Percentiles rank a stretch among this genome's conserved stretches.
Conservation (phyloP, 2,888 invertebrate species). For the Agrenia bidenticulata region DNA sequence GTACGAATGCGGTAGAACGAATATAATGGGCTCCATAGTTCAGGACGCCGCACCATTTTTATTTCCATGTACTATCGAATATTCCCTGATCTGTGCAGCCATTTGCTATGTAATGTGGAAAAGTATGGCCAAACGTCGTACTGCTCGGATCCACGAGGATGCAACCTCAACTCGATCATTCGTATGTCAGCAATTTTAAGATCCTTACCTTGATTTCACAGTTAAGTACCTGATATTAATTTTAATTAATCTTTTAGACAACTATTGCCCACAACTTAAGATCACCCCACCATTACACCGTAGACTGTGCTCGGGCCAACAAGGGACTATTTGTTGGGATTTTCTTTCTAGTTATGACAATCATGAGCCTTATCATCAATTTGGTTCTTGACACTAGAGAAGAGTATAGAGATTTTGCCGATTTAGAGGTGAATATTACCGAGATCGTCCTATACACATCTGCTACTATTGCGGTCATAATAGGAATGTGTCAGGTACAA, state of each 20-base stretch:
- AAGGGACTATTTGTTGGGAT: constrained; percentile 90
- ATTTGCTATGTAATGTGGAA: constrained; percentile 64
- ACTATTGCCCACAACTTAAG: constrained; percentile 60
- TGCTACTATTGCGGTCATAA: constrained; percentile 79
- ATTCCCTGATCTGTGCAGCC: constrained; percentile 86
- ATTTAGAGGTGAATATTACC: constrained; percentile 85
- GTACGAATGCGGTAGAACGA: constrained; percentile 55
- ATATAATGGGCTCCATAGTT: constrained; percentile 65
- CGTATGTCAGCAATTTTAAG: too few relatives aligned
- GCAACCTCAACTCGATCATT: too few relatives aligned
- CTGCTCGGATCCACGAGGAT: constrained; percentile 19
- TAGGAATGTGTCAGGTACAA: constrained; percentile 76
- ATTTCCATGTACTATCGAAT: constrained; percentile 88
- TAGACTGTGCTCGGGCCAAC: constrained; percentile 91
- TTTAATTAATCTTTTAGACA: not conserved
- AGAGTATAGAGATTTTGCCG: constrained; percentile 76
- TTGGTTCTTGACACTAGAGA: constrained; percentile 81
- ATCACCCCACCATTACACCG: constrained; percentile 86
- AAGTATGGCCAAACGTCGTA: constrained; percentile 40
- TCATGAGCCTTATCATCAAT: constrained; percentile 86
- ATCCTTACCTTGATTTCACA: too few relatives aligned
- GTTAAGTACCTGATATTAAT: too few relatives aligned
- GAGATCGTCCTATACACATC: constrained; percentile 82
- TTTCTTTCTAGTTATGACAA: constrained; percentile 80
- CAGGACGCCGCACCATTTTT: constrained; percentile 75